Evolutionary conservation across 2,888 invertebrate genomes (phyloP), one percentile per base, ranked within the genome.

Genomic region (Bruchidius siliquastri): DNA sequence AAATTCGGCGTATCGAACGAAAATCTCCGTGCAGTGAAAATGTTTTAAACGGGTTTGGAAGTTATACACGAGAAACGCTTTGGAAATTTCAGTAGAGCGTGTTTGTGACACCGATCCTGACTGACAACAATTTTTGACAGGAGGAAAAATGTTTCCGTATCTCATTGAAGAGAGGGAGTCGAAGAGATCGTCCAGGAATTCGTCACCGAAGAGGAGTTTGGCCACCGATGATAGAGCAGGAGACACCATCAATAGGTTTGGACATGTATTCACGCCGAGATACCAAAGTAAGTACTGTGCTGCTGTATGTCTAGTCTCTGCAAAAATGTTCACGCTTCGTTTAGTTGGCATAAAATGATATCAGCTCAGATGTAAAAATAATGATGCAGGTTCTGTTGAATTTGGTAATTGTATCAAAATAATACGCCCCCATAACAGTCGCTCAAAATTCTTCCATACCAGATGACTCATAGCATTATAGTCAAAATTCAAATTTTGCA

Each of bases 71-170:
- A 8, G 13, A 49, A 49, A 49, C 8, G 49, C 49, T 13, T 49
- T 13, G 49, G 49, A 49, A 49, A 49, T 49, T 49, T 49, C 49
- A 49, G 49, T 49, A 49, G 49, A 49, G 49, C 49, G 6, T 49
- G 13, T 13, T 49, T 13, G 49, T 49, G 49, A 49, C 49, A 49
- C 49, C 8, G 49, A 49, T 49, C 13, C 18, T 49, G 49, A 49
- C 13, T 49, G 49, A 49, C 49, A 49, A 49, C 49, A 49, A 67
- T 72, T 78, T 81, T 82, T 83, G 82, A 81, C 83, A 84, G 83
- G 82, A 77, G 82, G 82, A 75, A 83, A 83, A 81, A 84, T 84
- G 84, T 84, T 84, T 76, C 81, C 83, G 30, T 82, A 82, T 75
- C 79, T 82, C 75, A 77, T 84, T 67, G 80, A 82, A 69, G 82